A percentile compares a stretch with the other conserved stretches of the same genome.
These are phyloP conservation scores for Ecliptopera silaceata DNA, from an alignment of 2,888 invertebrate genomes.

Conservation along the genomic window DNA sequence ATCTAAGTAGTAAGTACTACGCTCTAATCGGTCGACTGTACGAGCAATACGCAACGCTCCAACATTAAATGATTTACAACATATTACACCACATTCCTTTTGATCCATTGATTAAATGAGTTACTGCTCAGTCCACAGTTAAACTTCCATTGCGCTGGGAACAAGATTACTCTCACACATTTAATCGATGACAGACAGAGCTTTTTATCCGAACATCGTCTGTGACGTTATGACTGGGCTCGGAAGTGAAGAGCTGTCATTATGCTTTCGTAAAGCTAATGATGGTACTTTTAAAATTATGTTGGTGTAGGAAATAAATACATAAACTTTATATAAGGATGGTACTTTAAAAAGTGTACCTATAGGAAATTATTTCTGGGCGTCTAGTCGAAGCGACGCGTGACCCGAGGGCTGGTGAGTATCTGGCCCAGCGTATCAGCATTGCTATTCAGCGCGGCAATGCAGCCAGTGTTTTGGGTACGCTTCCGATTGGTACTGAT, in stretches of 20 bases:
- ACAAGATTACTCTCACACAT: conserved; percentile 67
- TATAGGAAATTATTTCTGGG: too few species aligned
- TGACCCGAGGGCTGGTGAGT: too few species aligned
- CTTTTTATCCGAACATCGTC: conserved; percentile 56
- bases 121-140: conserved; percentile 31
- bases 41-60: conserved; percentile 10
- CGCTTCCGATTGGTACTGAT: too few species aligned
- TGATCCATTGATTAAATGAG: conserved; percentile 18
- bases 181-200: conserved; percentile 63
- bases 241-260: conserved; percentile 26
- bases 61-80: conserved; percentile 63
- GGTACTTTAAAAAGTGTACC: too few species aligned
- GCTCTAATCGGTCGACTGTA: conserved; percentile 14
- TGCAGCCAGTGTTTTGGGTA: too few species aligned
- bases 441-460: too few species aligned
- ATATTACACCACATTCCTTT: conserved; percentile 59
- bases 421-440: too few species aligned
- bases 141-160: conserved; percentile 60
- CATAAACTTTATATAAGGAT: background rate
- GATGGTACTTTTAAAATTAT: background rate
- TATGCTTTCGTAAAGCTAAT: conserved; percentile 18
- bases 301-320: conserved; percentile 1
- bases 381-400: too few species aligned
- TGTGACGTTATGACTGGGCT: conserved; percentile 31
- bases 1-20: conserved; percentile 1